A percentile compares a stretch with the other conserved stretches of the same genome.
phyloP scores from a whole-genome alignment of 2,888 invertebrate species.

The Limnephilus rhombicus region DNA sequence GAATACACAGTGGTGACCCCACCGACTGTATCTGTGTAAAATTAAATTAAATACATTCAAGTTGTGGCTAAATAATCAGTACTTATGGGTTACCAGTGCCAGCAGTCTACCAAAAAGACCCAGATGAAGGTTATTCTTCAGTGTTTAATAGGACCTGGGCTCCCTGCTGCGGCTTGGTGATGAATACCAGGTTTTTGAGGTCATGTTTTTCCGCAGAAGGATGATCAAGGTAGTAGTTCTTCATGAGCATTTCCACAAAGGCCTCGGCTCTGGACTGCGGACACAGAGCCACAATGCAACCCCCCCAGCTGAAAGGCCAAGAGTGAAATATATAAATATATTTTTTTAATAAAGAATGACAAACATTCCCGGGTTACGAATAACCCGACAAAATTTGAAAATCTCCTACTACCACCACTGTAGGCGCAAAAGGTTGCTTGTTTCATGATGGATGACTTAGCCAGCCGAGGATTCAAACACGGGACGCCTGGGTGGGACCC shows the following conservation, averaged over 20 bases:
- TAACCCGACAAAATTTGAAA: too few species aligned
- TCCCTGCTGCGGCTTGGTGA: constrained; percentile 84
- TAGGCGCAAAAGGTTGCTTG: too few species aligned
- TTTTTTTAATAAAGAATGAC: too few species aligned
- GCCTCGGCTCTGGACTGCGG: constrained; percentile 80
- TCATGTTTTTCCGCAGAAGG: constrained; percentile 76
- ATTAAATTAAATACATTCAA: background rate
- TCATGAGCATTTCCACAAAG: constrained; percentile 84
- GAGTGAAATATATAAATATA: background rate
- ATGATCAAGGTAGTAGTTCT: constrained; percentile 82
- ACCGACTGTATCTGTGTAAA: background rate
- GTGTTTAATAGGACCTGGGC: constrained; percentile 70
- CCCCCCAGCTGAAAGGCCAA: constrained; percentile 89
- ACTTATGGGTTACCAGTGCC: background rate
- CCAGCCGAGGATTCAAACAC: too few species aligned
- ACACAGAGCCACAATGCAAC: constrained; percentile 94
- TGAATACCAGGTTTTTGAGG: constrained; percentile 82
- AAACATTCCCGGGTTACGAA: too few species aligned
- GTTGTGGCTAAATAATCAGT: background rate
- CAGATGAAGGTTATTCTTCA: background rate
- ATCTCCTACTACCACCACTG: too few species aligned
- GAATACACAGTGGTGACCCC: background rate
- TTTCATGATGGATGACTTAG: too few species aligned
- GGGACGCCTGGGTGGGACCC: too few species aligned
- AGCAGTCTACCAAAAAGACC: background rate